Evolutionary conservation across 2,888 invertebrate species (phyloP).

Genomic region (Tortricodes alternella): DNA sequence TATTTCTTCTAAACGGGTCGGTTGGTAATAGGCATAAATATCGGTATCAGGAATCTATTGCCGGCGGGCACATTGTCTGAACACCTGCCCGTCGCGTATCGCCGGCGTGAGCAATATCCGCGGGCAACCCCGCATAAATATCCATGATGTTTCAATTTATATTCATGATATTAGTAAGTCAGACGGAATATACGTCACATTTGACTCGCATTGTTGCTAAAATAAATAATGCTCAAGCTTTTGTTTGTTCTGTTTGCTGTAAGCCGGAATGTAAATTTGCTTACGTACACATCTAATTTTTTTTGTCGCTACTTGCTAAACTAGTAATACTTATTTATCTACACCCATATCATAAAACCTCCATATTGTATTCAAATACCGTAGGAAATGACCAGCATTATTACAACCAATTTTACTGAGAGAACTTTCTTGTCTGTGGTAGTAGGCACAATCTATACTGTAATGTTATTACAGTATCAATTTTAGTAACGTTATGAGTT

Average conservation of each 20-base stretch:
- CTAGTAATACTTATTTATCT: no score
- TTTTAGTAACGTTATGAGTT: no score
- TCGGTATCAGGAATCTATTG: slow-evolving; percentile 76
- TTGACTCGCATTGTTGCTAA: slow-evolving; percentile 76
- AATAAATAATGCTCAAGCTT: slow-evolving; percentile 55
- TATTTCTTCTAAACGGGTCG: slow-evolving; percentile 65
- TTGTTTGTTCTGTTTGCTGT: slow-evolving; percentile 32
- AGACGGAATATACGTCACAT: slow-evolving; percentile 72
- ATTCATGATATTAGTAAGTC: slow-evolving; percentile 80
- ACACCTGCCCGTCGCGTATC: slow-evolving; percentile 70
- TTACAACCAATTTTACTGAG: no score
- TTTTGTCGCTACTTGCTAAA: no score
- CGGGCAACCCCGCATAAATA: slow-evolving; percentile 74
- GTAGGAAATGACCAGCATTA: no score
- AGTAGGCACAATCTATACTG: no score
- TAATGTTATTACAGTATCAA: no score
- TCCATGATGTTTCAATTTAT: slow-evolving; percentile 80
- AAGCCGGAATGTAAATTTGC: slow-evolving; percentile 32
- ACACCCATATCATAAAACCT: no score
- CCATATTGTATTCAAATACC: no score
- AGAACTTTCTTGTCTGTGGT: no score
- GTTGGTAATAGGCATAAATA: slow-evolving; percentile 77
- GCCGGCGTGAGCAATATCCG: slow-evolving; percentile 68
- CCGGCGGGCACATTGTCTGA: slow-evolving; percentile 74
- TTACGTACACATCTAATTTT: no score